Evolutionary conservation across 2,113 vertebrate species (phyloP).

Genomic region (Pygoscelis antarcticus): DNA sequence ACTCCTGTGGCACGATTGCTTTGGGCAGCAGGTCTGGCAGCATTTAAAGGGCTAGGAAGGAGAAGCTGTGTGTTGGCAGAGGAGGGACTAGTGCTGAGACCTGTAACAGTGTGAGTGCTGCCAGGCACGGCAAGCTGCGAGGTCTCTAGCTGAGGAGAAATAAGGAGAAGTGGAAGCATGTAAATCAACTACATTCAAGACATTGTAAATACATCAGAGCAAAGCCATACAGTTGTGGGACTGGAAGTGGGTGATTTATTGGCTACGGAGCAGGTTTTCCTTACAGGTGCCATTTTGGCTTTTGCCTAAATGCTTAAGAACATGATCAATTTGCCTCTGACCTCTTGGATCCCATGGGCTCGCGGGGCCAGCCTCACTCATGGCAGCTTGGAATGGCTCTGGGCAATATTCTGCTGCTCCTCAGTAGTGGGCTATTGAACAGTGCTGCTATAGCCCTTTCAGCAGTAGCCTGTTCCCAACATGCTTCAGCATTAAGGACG

Average conservation of each 20-base stretch:
- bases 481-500: not conserved
- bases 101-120: not conserved
- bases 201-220: not conserved
- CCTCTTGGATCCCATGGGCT: not conserved
- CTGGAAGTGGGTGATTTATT: not conserved
- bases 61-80: not conserved
- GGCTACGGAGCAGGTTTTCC: not conserved
- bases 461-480: not conserved
- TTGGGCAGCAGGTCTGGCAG: not conserved
- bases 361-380: accelerated
- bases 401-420: not conserved
- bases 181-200: not conserved
- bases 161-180: not conserved
- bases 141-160: not conserved
- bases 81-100: not conserved
- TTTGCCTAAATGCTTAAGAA: not conserved
- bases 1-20: not conserved
- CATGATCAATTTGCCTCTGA: not conserved
- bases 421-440: not conserved
- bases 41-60: not conserved
- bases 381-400: not conserved
- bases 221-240: not conserved
- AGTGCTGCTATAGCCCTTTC: not conserved
- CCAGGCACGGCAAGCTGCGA: not conserved
- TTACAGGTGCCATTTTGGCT: not conserved